Evolutionary conservation across 2,113 vertebrate genomes (phyloP), one percentile per base, ranked within the genome.

Genomic region (Trematocara macrostoma): DNA sequence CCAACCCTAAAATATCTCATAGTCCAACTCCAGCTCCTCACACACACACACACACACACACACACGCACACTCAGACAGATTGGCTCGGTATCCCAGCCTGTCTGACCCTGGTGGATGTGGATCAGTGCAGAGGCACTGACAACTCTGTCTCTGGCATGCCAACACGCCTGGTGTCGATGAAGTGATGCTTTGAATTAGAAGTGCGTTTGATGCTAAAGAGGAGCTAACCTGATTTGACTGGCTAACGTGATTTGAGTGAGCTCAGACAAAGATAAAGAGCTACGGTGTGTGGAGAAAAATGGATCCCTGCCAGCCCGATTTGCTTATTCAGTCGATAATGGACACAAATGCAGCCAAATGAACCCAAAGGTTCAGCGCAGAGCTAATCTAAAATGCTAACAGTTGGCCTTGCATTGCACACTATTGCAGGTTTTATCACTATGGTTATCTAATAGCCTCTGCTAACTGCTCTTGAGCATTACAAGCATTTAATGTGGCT

Each of bases 141-240:
- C 94, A 93, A 92, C 86, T 85, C 83, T 35, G 81, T 84, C 90
- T 88, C 81, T 85, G 90, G 90, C 89, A 90, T 92, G 83, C 93
- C 91, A 82, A 92, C 91, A 89, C 47, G 87, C 84, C 89, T 78
- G 71, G 52, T 88, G 87, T 85, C 81, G 89, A 91, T 92, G 91
- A 94, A 94, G 93, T 89, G 90, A 91, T 84, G 90, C 91, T 92
- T 90, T 91, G 94, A 95, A 96, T 95, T 94, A 95, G 94, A 95
- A 95, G 91, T 87, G 84, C n/a, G 85, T 91, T 94, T 86, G 93
- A 92, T 88, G 88, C 92, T 93, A 90, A 91, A 93, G 89, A 92
- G 89, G 80, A 84, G 85, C 88, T 93, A 95, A 96, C 91, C 92
- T 91, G 87, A 96, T 96, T 96, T 93, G 86, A 90, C 79, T 89